Base-by-base conservation (phyloP, 2,113 vertebrate species). In the Etia nguti region DNA sequence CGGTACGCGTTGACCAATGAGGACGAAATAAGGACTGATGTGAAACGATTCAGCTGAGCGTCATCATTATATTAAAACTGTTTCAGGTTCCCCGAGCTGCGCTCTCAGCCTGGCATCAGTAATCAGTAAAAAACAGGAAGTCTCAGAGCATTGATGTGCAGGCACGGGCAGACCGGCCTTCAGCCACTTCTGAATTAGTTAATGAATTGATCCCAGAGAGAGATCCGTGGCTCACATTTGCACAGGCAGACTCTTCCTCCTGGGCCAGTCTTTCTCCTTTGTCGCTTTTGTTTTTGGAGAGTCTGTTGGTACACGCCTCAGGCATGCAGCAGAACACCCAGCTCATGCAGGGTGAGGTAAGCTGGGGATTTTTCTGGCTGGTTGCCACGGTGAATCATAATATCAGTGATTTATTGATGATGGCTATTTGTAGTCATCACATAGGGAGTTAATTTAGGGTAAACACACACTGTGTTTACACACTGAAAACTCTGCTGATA, bases 401-500 rank as follows among this genome's bases (percentile, higher is more conserved):
- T 15, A 41, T 41, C 62, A 68, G 36, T 68, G 62, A 65, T 68
- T 13, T 68, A 68, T 22, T 68, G 62, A 5, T 68, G 62, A 6
- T 13, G 34, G 34, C 60, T n/a, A 7, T 65, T 65, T 65, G 62
- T 3, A 2, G 3, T 7, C 59, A 34, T 62, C 16, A 36, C 18
- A 1, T 12, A 2, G 10, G 34, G 1, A 38, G 20, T 41, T 13
- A 3, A 0, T 68, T 68, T 11, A 41, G 11, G 62, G 1, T 68
- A 41, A 68, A 68, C 34, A 65, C 20, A 41, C 18, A 6, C 16
- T 20, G 29, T 60, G 57, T 60, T 34, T 34, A 34, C 57, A 34
- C 57, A 34, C 1, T 0, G 6, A 36, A 0, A 7, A 0, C 31
- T 36, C 60, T 38, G 31, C 34, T 38, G 60, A 65, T 13, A 65